These are phyloP conservation scores for Crocidura indochinensis DNA, from an alignment of 2,797 vertebrate genomes.

Conservation along the genomic window DNA sequence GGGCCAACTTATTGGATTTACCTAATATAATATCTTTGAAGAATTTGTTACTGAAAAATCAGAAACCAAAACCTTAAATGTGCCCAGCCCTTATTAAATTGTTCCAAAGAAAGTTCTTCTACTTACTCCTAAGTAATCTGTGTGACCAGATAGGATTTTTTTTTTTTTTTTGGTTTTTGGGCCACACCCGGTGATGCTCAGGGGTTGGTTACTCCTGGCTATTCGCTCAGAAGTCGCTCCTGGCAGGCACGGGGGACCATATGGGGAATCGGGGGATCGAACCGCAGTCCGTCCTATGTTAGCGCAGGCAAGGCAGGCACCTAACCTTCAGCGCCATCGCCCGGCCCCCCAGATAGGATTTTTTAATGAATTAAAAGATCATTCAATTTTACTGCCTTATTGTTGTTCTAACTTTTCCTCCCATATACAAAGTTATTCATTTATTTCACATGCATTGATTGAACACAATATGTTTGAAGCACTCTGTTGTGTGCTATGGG, in stretches of 20 bases:
- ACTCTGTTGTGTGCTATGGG: not conserved
- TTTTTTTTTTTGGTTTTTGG: too few relatives aligned
- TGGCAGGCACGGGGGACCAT: too few relatives aligned
- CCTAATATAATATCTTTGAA: constrained; percentile 6
- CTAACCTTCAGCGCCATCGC: too few relatives aligned
- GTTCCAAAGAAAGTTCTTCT: constrained; percentile 9
- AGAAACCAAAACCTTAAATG: constrained; percentile 29
- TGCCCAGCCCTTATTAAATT: constrained; percentile 4
- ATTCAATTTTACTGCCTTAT: constrained; percentile 12
- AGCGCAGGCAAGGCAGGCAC: too few relatives aligned
- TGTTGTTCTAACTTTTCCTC: constrained; percentile 17
- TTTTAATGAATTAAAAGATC: constrained; percentile 1
- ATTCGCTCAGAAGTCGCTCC: too few relatives aligned
- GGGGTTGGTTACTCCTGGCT: too few relatives aligned
- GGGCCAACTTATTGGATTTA: constrained; percentile 15
- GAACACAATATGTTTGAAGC: not conserved
- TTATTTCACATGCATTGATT: not conserved
- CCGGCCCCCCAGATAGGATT: not conserved
- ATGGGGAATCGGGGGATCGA: too few relatives aligned
- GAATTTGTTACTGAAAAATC: constrained; percentile 7
- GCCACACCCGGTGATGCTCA: too few relatives aligned
- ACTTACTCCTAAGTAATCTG: not conserved
- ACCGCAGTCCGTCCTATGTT: too few relatives aligned
- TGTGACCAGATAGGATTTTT: not conserved
- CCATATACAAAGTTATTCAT: constrained; percentile 40